phyloP scores from a whole-genome alignment of 1,140 invertebrate genomes.

The Teleopsis dalmanni region DNA sequence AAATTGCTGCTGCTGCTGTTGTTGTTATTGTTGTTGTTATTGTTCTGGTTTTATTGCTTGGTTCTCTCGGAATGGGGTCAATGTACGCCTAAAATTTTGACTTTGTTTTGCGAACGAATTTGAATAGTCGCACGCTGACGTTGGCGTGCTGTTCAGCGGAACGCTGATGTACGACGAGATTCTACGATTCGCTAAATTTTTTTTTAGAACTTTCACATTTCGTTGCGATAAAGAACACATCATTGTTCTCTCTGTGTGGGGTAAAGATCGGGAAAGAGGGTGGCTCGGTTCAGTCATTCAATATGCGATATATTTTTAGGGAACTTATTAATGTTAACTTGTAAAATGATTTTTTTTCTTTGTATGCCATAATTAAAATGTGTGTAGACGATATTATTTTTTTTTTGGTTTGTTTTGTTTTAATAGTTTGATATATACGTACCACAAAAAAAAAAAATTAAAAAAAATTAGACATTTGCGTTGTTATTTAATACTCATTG shows the following conservation, averaged over 20 bases:
- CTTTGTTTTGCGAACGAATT: slow-evolving; percentile 6
- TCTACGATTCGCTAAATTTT: too few relatives aligned
- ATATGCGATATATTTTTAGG: too few relatives aligned
- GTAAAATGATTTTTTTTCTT: too few relatives aligned
- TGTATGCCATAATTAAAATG: too few relatives aligned
- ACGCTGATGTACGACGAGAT: not conserved
- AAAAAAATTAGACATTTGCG: slow-evolving; percentile 4
- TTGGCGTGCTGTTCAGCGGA: not conserved
- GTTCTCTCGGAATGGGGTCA: slow-evolving; percentile 8
- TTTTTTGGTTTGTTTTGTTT: not conserved
- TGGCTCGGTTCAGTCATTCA: too few relatives aligned
- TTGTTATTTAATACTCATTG: slow-evolving; percentile 8
- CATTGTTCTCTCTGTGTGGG: too few relatives aligned
- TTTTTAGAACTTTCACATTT: too few relatives aligned
- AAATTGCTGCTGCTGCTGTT: not conserved
- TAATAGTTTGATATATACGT: too few relatives aligned
- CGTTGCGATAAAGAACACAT: too few relatives aligned
- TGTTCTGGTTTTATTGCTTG: slow-evolving; percentile 1
- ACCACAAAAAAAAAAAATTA: too few relatives aligned
- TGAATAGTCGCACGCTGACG: not conserved
- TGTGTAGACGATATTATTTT: not conserved
- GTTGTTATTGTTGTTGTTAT: slow-evolving; percentile 6
- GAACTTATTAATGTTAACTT: too few relatives aligned
- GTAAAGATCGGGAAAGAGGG: too few relatives aligned
- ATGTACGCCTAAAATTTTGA: slow-evolving; percentile 12